Conservation (phyloP, 2,888 invertebrate genomes). For the Cheilosia pagana region DNA sequence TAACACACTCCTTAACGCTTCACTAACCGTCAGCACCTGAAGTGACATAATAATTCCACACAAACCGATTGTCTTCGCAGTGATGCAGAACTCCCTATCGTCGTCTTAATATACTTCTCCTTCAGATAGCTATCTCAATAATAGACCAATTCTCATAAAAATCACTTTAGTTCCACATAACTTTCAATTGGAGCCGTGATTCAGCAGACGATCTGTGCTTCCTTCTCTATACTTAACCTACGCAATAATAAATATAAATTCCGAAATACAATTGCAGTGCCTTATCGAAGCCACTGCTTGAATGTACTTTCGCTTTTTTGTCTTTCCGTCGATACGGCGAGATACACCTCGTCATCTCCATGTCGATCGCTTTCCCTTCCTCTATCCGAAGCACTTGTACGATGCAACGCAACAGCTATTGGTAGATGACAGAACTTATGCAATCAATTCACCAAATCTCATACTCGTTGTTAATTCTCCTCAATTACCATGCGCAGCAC, state of each 20-base stretch:
- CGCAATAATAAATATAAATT: slow-evolving; percentile 43
- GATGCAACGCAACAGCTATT: slow-evolving; percentile 1
- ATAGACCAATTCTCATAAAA: slow-evolving; percentile 46
- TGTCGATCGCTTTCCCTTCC: slow-evolving; percentile 55
- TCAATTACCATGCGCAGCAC: slow-evolving; percentile 38
- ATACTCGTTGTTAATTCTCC: slow-evolving; percentile 35
- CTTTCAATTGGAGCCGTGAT: slow-evolving; percentile 38
- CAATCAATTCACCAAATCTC: slow-evolving; percentile 45
- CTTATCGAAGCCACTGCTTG: slow-evolving; percentile 16
- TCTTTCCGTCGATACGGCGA: background rate
- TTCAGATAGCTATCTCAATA: slow-evolving; percentile 34
- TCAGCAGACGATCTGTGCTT: slow-evolving; percentile 23
- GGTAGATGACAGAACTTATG: slow-evolving; percentile 49
- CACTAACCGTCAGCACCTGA: slow-evolving; percentile 22
- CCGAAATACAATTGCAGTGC: slow-evolving; percentile 27
- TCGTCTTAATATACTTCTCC: slow-evolving; percentile 17
- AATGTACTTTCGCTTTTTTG: slow-evolving; percentile 48
- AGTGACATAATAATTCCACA: slow-evolving; percentile 41
- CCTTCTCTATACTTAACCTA: slow-evolving; percentile 38
- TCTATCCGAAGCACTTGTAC: slow-evolving; percentile 44
- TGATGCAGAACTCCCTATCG: slow-evolving; percentile 37
- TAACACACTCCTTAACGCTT: slow-evolving; percentile 23
- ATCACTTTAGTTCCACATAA: slow-evolving; percentile 46
- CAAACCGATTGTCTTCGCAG: slow-evolving; percentile 7
- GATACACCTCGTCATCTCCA: slow-evolving; percentile 47